Base-by-base conservation (phyloP, 2,113 vertebrate species). In the Cyanoderma ruficeps region DNA sequence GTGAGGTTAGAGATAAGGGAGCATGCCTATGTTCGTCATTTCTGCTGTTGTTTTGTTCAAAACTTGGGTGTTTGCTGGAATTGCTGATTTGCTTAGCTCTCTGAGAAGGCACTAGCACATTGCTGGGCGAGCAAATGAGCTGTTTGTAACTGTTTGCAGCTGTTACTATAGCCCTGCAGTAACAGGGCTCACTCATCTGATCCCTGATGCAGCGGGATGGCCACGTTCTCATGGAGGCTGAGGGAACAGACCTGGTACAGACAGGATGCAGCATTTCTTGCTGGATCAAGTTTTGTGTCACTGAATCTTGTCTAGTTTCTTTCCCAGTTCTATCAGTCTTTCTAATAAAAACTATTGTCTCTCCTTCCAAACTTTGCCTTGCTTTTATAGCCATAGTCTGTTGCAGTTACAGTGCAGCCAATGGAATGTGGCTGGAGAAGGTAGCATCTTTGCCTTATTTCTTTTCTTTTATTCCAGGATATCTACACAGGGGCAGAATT, bases 401-500 rank as follows among this genome's bases (percentile, higher is more conserved):
- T 77, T 4, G 1, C 35, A 92, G 52, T 41, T 74, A 55, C 15
- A 57, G 71, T 33, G 23, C 59, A 95, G 68, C 59, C 46, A 33
- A 21, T 74, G 55, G 50, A 20, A 4, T 23, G 5, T 42, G 39
- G 39, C 44, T 78, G 64, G 39, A 93, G 24, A 65, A 92, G 61
- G 68, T 31, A 93, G 93, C 87, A 42, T 75, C 81, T 75, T 89
- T 87, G 92, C 93, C 92, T 94, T 83, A 93, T 6, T 95, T 95
- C 7, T 92, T 83, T 94, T 95, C 72, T 89, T 96, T 75, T 89
- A 78, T 90, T 94, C 61, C 72, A 82, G 94, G 92, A 88, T 59
- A 91, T 92, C 78, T 83, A 27, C 92, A 86, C 83, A 88, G 93
- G 95, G 96, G 90, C 96, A 97, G 92, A 97, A 97, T 90, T 95